Conservation (phyloP, 2,797 vertebrate species). For the Microcaecilia unicolor region DNA sequence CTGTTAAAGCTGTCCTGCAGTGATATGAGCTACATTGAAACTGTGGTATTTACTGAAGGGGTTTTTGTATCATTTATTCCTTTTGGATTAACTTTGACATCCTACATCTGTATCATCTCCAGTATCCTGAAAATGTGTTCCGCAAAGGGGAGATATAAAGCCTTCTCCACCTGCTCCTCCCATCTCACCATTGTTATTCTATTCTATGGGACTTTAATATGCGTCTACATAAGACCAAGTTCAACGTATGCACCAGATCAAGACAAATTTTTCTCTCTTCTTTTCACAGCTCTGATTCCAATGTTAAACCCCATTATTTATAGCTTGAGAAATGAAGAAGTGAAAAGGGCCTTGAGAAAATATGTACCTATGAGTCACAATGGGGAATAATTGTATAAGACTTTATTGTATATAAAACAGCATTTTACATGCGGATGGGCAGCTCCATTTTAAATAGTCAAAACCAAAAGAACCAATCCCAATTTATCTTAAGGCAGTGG, state of each 20-base stretch:
- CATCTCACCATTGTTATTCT: not conserved
- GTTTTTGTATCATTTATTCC: not conserved
- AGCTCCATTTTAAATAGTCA: too few species aligned
- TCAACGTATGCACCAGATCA: not conserved
- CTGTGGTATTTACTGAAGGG: not conserved
- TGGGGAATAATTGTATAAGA: too few species aligned
- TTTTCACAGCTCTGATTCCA: slow-evolving; percentile 10
- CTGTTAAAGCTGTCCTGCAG: not conserved
- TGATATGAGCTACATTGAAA: not conserved
- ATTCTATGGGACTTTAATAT: slow-evolving; percentile 4
- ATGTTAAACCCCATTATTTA: slow-evolving; percentile 19
- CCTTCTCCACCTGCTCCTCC: not conserved
- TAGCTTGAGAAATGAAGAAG: slow-evolving; percentile 18
- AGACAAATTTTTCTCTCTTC: slow-evolving; percentile 1
- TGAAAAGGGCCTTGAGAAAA: slow-evolving; percentile 12
- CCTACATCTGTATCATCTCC: not conserved
- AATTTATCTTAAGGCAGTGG: too few species aligned
- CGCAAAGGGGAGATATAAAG: not conserved
- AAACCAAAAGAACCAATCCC: too few species aligned
- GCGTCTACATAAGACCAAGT: slow-evolving; percentile 1
- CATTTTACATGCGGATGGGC: too few species aligned
- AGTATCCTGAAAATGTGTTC: not conserved
- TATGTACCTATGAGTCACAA: too few species aligned
- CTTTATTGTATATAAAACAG: too few species aligned
- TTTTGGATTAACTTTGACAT: not conserved